A percentile compares a stretch with the other conserved stretches of the same genome.
Evolutionary conservation across 1,140 invertebrate species (phyloP).

Genomic region (Tenebrio molitor): DNA sequence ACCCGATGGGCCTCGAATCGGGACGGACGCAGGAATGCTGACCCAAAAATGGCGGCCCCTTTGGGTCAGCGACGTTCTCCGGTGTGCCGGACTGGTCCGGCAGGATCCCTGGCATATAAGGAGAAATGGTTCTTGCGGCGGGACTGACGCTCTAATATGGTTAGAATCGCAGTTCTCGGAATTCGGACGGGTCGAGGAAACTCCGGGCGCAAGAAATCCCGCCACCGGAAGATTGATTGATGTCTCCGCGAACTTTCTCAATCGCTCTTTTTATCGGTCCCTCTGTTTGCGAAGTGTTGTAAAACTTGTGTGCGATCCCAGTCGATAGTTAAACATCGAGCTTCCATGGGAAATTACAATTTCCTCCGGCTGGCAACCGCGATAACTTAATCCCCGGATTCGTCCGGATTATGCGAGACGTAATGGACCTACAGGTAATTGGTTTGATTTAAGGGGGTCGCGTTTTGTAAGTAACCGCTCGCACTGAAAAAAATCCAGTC

Average conservation of each 20-base stretch:
- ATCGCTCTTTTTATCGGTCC: background rate
- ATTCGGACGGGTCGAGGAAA: no score
- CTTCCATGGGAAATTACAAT: constrained; percentile 42
- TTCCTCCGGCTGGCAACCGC: constrained; percentile 3
- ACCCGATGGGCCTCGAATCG: background rate
- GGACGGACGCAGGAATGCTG: background rate
- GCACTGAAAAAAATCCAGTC: constrained; percentile 8
- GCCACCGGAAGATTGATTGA: constrained; percentile 13
- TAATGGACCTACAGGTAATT: constrained; percentile 35
- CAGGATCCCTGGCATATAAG: background rate
- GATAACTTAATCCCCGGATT: constrained; percentile 44
- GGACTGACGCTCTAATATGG: constrained; percentile 1
- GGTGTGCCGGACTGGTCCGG: constrained; percentile 3
- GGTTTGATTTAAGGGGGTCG: constrained; percentile 31
- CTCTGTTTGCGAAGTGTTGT: background rate
- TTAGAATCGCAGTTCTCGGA: no score
- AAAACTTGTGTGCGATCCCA: background rate
- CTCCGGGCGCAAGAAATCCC: no score
- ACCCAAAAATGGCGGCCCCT: background rate
- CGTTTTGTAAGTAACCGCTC: background rate
- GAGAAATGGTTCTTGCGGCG: background rate
- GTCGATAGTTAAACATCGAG: constrained; percentile 23
- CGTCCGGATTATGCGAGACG: constrained; percentile 18
- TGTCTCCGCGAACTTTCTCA: constrained; percentile 14
- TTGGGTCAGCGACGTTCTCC: no score